phyloP scores from a whole-genome alignment of 1,140 invertebrate species.

The Meteorus sp. region DNA sequence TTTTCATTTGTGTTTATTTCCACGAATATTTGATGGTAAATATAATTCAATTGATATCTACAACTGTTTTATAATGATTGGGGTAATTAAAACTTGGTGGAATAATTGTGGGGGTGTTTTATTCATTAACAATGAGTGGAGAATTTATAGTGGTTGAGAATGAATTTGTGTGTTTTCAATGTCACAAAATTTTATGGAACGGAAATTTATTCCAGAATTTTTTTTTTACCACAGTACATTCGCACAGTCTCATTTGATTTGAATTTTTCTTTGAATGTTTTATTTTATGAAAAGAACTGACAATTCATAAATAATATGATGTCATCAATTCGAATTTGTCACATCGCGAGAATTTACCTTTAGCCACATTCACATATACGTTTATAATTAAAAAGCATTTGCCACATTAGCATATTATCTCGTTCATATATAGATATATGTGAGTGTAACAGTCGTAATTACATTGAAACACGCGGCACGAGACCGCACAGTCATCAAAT shows the following conservation, averaged over 20 bases:
- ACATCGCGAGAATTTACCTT: conserved; percentile 38
- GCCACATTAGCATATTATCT: conserved; percentile 52
- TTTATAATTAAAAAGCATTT: conserved; percentile 39
- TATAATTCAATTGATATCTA: background rate
- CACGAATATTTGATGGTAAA: background rate
- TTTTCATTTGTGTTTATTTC: background rate
- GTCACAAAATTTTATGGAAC: too few species aligned
- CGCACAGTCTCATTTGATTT: too few species aligned
- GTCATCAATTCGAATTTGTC: background rate
- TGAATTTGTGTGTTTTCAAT: too few species aligned
- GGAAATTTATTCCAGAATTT: too few species aligned
- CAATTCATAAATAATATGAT: background rate
- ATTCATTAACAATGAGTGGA: too few species aligned
- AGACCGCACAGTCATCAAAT: conserved; percentile 17
- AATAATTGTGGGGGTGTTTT: too few species aligned
- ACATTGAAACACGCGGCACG: conserved; percentile 17
- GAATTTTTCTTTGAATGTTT: background rate
- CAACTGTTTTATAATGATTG: background rate
- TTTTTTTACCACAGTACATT: too few species aligned
- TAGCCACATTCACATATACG: conserved; percentile 41
- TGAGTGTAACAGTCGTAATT: conserved; percentile 29
- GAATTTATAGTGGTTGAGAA: too few species aligned
- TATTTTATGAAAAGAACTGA: background rate
- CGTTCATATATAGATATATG: conserved; percentile 21
- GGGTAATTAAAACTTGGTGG: too few species aligned